Evolutionary conservation across 2,113 vertebrate species (phyloP).

Genomic region (Nicator chloris): DNA sequence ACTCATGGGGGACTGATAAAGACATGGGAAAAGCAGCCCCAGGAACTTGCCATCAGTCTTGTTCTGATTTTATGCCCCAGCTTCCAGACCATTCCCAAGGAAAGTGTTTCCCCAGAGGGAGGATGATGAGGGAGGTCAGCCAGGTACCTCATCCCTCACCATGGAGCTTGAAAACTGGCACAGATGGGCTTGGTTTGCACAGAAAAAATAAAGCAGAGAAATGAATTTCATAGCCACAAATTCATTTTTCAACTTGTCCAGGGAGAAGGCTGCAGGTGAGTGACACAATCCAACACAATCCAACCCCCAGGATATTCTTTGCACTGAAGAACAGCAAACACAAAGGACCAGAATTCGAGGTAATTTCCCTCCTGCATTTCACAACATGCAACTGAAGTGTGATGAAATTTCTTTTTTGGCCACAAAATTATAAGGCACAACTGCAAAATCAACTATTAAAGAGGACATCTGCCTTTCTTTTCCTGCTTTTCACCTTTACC

Average conservation of each 20-base stretch:
- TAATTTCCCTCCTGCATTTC: neutral
- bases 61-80: neutral
- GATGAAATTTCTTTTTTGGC: neutral
- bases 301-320: neutral
- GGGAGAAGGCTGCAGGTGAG: too few species aligned
- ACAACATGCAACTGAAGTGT: neutral
- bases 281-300: neutral
- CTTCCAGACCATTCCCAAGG: neutral
- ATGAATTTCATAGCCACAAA: neutral
- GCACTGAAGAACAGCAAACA: neutral
- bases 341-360: neutral
- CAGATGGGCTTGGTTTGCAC: neutral
- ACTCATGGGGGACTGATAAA: neutral
- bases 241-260: neutral
- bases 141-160: neutral
- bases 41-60: neutral
- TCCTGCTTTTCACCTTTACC: neutral
- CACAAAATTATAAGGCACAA: neutral
- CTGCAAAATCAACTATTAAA: neutral
- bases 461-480: neutral
- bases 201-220: neutral
- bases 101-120: neutral
- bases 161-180: neutral
- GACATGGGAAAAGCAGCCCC: neutral
- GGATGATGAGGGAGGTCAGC: neutral